Evolutionary conservation across 2,797 vertebrate genomes (phyloP), one percentile per base, ranked within the genome.

Genomic region (Gymnopithys bicolor): DNA sequence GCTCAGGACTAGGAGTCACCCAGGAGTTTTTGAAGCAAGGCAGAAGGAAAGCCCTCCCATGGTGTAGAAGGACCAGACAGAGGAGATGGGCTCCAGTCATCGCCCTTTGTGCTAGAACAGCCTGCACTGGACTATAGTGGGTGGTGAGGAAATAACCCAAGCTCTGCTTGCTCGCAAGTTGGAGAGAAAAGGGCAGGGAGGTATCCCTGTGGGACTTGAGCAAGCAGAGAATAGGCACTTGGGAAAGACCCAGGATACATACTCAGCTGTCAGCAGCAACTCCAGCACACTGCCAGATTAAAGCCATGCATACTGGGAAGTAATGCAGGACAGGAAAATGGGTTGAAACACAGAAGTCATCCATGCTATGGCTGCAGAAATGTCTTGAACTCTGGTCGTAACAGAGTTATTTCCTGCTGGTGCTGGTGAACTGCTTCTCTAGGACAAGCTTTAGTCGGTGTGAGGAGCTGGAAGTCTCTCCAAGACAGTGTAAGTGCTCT

Each of bases 151-250:
- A 93, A 71, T 22, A 53, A 19, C 39, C 66, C 0, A 4, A 83
- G 46, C 30, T 43, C 39, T 55, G 80, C 19, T 43, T 51, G 22
- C 41, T 28, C 37, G 22, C 0, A 2, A 32, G 14, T 4, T 60
- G 41, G 83, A 81, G 79, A 39, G 69, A 32, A 89, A 78, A 78
- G 76, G 66, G 46, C 88, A 90, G 49, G 11, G 41, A 69, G 58
- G 19, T 1, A 18, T 39, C 35, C n/a, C 24, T 12, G 6, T 15
- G 33, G 41, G 51, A 37, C 32, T 49, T 30, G 43, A 76, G 76
- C 39, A 88, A 81, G 58, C n/a, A 58, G 35, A 75, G 43, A 11
- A 39, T 0, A 71, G 53, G 43, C 2, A 8, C 37, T 30, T 2
- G 5, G 33, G 12, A 39, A 71, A 27, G 41, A 49, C 19, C 21